Conservation (phyloP, 2,113 vertebrate genomes). For the Scortum barcoo region DNA sequence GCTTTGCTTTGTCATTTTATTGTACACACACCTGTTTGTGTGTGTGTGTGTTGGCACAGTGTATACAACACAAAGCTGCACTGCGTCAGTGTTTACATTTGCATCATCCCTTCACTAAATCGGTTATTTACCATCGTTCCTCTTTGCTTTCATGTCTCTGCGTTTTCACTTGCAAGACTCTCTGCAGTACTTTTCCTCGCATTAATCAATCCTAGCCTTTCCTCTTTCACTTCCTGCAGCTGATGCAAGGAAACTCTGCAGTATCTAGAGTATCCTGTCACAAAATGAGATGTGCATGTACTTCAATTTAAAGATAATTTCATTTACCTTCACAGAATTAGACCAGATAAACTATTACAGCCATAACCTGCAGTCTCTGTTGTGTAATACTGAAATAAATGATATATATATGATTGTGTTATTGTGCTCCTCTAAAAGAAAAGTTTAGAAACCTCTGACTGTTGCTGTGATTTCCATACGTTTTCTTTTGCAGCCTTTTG, state of each 20-base stretch:
- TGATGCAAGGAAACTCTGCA: not conserved
- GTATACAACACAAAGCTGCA: slow-evolving; percentile 16
- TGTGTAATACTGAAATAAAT: not conserved
- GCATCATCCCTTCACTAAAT: not conserved
- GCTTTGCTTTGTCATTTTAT: slow-evolving; percentile 1
- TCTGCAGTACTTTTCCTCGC: not conserved
- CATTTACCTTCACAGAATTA: not conserved
- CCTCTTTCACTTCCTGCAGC: not conserved
- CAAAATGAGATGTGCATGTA: not conserved
- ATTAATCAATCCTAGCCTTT: not conserved
- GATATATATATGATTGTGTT: no score
- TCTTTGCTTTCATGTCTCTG: not conserved
- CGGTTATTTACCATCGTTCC: not conserved
- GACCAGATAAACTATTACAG: not conserved
- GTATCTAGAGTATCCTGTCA: no score
- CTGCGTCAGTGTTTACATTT: not conserved
- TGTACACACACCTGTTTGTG: slow-evolving; percentile 31
- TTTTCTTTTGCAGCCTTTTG: not conserved
- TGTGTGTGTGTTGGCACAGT: slow-evolving; percentile 18
- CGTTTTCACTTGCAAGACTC: not conserved
- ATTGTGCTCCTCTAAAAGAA: not conserved
- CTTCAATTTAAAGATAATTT: not conserved
- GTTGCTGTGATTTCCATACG: not conserved
- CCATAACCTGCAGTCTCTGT: not conserved
- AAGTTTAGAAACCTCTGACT: not conserved